Conservation (phyloP, 2,113 vertebrate genomes). For the Octodon degus region DNA sequence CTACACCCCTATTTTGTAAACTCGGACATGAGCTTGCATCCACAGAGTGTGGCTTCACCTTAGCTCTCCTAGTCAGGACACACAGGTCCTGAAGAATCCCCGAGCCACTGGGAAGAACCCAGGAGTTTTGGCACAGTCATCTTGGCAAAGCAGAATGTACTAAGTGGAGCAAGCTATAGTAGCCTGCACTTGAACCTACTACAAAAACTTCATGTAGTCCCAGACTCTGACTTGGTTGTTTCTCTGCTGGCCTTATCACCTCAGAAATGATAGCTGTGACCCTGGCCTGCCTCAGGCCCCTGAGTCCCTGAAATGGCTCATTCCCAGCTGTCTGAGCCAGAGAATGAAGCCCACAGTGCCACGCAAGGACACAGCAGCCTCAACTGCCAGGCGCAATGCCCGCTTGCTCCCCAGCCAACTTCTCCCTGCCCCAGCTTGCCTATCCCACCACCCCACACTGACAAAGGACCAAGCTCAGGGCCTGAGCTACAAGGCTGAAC, state of each 20-base stretch:
- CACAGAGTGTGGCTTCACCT: background rate
- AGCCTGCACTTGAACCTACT: background rate
- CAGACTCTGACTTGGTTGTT: background rate
- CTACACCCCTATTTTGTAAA: background rate
- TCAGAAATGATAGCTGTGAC: background rate
- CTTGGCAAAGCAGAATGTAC: background rate
- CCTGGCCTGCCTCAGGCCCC: background rate
- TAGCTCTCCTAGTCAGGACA: background rate
- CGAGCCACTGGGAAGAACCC: background rate
- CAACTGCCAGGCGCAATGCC: background rate
- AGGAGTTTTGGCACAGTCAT: background rate
- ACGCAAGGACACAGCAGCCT: background rate
- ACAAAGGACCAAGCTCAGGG: background rate
- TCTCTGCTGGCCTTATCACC: background rate
- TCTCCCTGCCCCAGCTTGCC: background rate
- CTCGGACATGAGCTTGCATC: background rate
- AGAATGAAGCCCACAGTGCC: background rate
- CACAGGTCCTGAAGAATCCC: background rate
- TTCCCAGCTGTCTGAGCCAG: background rate
- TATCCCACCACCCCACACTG: background rate
- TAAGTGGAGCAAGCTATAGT: background rate
- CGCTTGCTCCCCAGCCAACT: background rate
- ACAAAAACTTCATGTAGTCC: background rate
- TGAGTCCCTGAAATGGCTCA: background rate
- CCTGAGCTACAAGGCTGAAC: background rate